These are phyloP conservation scores for Eurois occulta DNA, from an alignment of 2,888 invertebrate species.

Conservation along the genomic window DNA sequence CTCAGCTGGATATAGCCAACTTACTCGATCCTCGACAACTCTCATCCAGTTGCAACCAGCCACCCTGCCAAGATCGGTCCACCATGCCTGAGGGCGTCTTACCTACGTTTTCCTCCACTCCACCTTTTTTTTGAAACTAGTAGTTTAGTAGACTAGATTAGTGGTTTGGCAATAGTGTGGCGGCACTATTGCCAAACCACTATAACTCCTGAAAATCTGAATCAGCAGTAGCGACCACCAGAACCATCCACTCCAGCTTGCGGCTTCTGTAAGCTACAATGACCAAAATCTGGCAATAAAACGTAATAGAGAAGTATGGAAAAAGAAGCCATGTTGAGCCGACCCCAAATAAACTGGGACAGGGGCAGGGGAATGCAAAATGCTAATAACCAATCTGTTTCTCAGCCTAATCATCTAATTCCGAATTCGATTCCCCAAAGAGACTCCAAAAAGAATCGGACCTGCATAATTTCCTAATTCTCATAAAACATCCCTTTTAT, in stretches of 20 bases:
- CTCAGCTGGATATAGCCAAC: neutral
- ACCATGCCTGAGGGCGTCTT: neutral
- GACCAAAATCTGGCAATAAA: neutral
- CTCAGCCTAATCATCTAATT: neutral
- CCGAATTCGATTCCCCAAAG: neutral
- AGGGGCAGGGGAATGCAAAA: neutral
- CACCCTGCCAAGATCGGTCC: neutral
- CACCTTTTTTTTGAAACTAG: no score
- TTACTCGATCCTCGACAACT: neutral
- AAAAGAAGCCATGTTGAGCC: neutral
- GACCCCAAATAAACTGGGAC: neutral
- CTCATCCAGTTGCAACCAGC: neutral
- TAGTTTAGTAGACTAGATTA: no score
- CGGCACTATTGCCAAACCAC: no score
- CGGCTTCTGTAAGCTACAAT: no score
- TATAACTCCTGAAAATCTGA: no score
- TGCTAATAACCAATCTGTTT: neutral
- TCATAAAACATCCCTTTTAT: constrained; percentile 40
- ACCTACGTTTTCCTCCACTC: neutral
- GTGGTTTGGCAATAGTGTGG: no score
- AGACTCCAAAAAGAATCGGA: neutral
- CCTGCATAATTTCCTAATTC: constrained; percentile 31
- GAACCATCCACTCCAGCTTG: neutral
- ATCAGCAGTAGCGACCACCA: no score
- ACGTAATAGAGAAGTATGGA: neutral